Conservation (phyloP, 2,113 vertebrate genomes). For the Macheiramphus alcinus region DNA sequence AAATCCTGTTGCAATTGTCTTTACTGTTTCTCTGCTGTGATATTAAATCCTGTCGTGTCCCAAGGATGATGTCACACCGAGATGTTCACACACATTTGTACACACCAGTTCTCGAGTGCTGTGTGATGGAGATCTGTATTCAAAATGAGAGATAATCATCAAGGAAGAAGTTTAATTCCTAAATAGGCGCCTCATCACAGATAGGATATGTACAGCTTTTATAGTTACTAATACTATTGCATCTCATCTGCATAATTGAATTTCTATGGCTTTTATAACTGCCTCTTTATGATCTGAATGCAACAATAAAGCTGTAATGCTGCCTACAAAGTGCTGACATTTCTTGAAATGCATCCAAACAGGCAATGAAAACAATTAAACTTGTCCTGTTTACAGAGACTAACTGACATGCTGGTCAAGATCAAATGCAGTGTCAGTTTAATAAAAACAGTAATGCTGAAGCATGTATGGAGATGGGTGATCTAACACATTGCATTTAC, state of each 20-base stretch:
- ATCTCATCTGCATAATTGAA: neutral
- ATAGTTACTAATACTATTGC: neutral
- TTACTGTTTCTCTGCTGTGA: neutral
- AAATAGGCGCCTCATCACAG: neutral
- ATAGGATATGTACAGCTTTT: neutral
- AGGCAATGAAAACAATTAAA: neutral
- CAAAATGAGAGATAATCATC: neutral
- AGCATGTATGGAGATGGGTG: neutral
- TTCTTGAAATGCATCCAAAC: neutral
- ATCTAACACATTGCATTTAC: neutral
- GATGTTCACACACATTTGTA: accelerated
- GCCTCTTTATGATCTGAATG: neutral
- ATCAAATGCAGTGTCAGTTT: neutral
- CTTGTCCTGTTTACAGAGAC: neutral
- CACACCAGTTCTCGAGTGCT: neutral
- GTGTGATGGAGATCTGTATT: neutral
- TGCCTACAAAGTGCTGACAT: neutral
- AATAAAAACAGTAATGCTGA: neutral
- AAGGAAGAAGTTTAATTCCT: neutral
- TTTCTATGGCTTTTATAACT: neutral
- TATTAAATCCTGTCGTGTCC: neutral
- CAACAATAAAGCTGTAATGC: neutral
- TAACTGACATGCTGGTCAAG: neutral
- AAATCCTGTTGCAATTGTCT: neutral
- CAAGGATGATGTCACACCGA: neutral